Conservation (phyloP, 1,140 invertebrate genomes). For the Myzus persicae region DNA sequence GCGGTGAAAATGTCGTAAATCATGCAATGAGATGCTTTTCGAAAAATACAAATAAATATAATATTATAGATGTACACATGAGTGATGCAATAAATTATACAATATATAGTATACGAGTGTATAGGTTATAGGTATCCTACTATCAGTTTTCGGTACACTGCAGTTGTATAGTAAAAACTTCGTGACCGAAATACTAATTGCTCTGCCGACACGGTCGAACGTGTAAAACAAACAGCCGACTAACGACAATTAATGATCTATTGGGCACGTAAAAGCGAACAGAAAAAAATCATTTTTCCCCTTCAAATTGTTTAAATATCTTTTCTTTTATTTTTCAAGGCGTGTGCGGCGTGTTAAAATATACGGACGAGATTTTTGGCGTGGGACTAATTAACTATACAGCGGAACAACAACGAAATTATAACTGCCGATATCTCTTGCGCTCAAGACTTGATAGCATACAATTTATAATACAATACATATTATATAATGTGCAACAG, state of each 20-base stretch:
- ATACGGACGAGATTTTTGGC: slow-evolving; percentile 24
- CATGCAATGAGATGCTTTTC: slow-evolving; percentile 1
- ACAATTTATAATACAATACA: background rate
- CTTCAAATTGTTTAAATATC: slow-evolving; percentile 9
- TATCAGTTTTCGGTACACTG: background rate
- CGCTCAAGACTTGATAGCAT: background rate
- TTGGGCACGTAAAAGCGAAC: background rate
- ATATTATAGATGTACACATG: background rate
- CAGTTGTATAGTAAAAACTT: background rate
- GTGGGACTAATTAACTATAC: slow-evolving; percentile 5
- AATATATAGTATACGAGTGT: background rate
- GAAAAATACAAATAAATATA: slow-evolving; percentile 19
- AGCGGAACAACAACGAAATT: background rate
- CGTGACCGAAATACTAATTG: slow-evolving; percentile 56
- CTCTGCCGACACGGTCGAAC: background rate
- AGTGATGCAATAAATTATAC: background rate
- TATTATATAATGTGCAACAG: too few species aligned
- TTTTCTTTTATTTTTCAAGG: slow-evolving; percentile 19
- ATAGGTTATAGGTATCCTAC: background rate
- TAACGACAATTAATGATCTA: slow-evolving; percentile 21
- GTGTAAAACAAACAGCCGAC: slow-evolving; percentile 25
- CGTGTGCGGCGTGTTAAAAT: background rate
- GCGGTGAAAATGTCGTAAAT: slow-evolving; percentile 5
- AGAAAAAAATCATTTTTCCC: slow-evolving; percentile 7
- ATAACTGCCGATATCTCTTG: background rate